Base-by-base conservation (phyloP, 2,888 invertebrate species). In the Pandemis corylana region DNA sequence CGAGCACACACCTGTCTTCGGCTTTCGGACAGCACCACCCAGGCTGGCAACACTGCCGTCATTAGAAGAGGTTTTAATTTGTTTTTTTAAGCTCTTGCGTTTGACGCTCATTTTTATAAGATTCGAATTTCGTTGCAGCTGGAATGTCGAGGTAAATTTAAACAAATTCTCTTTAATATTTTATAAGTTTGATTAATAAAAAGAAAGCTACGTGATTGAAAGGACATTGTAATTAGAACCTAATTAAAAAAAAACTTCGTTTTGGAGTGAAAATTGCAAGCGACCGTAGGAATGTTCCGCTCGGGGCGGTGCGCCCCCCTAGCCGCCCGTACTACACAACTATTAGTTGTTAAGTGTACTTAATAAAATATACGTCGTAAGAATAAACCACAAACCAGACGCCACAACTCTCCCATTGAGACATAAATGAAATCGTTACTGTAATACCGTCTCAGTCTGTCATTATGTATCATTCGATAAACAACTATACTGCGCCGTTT, bases 1-100 rank as follows among this genome's bases (percentile, higher is more conserved):
- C 79, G 70, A n/a, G 67, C 68, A 80, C 81, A 84, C 83, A 81
- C 81, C 80, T 81, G 80, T 78, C 76, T 28, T 53, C 28, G 80
- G 78, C 81, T 81, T 79, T 78, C 82, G 77, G 73, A 65, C 68
- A 67, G 72, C 67, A 65, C 76, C 76, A 77, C 76, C 77, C 74
- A 74, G 61, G 65, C 66, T 65, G 68, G 72, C 72, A 67, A 72
- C 69, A 70, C 72, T 20, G 68, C 44, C 42, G 53, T 72, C 28
- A 36, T 72, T 72, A 59, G 51, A 62, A 67, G 53, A 51, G 62
- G 68, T 51, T 46, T 44, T 64, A 49, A 7, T 65, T 65, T 49
- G 12, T 7, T 53, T 53, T n/a, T 53, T 12, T 49, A 36, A 28
- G 28, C 28, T 20, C 20, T 20, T 20, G 20, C 20, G 20, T 20